Base-by-base conservation (phyloP, 2,113 vertebrate species). In the Irena cyanogastra region DNA sequence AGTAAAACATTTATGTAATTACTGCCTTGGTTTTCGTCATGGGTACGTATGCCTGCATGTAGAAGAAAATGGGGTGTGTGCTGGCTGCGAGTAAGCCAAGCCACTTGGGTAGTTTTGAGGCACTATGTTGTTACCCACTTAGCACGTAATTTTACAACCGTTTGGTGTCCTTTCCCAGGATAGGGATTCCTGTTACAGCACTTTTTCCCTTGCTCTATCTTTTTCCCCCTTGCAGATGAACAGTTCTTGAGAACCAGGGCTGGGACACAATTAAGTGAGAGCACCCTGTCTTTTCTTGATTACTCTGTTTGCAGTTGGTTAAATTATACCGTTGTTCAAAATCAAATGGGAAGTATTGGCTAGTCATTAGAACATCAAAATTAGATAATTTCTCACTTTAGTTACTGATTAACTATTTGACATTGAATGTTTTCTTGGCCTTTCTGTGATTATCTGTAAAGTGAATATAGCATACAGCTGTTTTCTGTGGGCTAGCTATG, bases 1-100 rank as follows among this genome's bases (percentile, higher is more conserved):
- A 94, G 76, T 90, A 65, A 96, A 95, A 84, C 28, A 27, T 90
- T 82, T 53, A 23, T 92, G 5, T 91, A 94, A 91, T 84, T 88
- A 27, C 19, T 91, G 49, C 15, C 41, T 90, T 95, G 45, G 76
- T 79, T 93, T 94, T 96, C 80, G 52, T 91, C 69, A 20, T 50
- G 44, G 20, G 39, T 95, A 10, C 11, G 1, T 89, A 86, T 0
- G 7, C 60, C 49, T 95, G 90, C 44, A 45, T 88, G 59, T 87
- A 87, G 83, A 91, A 65, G 80, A 89, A 5, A 41, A 60, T 75
- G 70, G 47, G 42, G 22, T 28, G 18, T 95, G 52, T 90, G 44
- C 86, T 93, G 47, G 31, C 10, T 39, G 16, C 68, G 61, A 54
- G 37, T n/a, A 39, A 84, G 59, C 47, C 41, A 90, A 37, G 23